Conservation (phyloP, 2,797 vertebrate genomes). For the Sandelia bainsii region DNA sequence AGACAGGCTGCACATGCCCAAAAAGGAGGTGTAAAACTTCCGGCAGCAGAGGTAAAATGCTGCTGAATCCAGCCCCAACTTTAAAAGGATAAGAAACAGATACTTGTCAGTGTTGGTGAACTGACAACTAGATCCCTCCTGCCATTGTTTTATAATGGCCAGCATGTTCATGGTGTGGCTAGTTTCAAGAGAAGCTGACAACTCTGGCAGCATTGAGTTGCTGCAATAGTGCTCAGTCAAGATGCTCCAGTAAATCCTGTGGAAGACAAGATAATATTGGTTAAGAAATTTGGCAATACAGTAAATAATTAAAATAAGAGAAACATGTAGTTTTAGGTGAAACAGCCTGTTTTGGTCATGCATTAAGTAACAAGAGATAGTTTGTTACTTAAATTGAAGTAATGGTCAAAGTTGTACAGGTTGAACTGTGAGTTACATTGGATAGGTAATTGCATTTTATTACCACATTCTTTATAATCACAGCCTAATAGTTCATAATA, state of each 20-base stretch:
- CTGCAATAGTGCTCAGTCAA: neutral
- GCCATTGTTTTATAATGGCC: constrained; percentile 64
- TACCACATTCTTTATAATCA: neutral
- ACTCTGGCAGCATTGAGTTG: neutral
- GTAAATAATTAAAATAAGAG: no score
- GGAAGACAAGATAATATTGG: constrained; percentile 11
- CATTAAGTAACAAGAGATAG: no score
- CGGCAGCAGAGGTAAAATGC: constrained; percentile 54
- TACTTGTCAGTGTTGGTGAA: constrained; percentile 60
- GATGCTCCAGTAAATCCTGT: constrained; percentile 32
- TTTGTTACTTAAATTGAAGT: no score
- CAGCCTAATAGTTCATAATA: neutral
- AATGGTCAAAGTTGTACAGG: no score
- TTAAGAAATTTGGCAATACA: neutral
- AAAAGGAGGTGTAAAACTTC: constrained; percentile 51
- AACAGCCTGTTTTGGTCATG: no score
- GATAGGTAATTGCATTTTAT: neutral
- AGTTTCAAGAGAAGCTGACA: neutral
- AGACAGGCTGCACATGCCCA: constrained; percentile 72
- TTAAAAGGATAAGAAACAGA: constrained; percentile 70
- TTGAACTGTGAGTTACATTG: no score
- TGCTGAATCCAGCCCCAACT: constrained; percentile 65
- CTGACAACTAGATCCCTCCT: neutral
- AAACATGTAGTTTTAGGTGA: no score
- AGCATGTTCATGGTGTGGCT: constrained; percentile 55